Conservation (phyloP, 2,888 invertebrate species). For the Ormyrus labotus region DNA sequence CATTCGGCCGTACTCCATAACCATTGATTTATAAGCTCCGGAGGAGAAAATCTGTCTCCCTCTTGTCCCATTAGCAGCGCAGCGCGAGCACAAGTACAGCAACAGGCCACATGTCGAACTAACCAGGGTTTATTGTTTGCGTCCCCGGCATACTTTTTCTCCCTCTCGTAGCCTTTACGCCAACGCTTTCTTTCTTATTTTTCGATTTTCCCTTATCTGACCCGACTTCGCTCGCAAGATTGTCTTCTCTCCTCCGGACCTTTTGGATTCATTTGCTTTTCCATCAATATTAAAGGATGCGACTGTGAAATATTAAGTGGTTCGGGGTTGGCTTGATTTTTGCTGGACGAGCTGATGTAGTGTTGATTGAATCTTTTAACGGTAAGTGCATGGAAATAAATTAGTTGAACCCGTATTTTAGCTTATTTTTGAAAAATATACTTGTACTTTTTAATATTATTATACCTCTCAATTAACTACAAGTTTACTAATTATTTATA, state of each 20-base stretch:
- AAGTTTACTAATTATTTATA: too few relatives aligned
- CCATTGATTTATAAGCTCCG: constrained; percentile 39
- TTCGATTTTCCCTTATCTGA: background rate
- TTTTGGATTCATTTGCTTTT: background rate
- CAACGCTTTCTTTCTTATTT: constrained; percentile 1
- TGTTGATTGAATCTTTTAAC: too few relatives aligned
- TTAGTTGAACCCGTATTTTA: too few relatives aligned
- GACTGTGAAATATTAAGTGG: too few relatives aligned
- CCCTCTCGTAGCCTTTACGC: too few relatives aligned
- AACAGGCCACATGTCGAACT: background rate
- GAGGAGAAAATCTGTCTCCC: constrained; percentile 10
- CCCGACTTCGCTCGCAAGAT: background rate
- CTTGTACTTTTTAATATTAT: too few relatives aligned
- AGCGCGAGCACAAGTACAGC: background rate
- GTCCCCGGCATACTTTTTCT: background rate
- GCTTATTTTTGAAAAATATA: too few relatives aligned
- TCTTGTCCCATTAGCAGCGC: constrained; percentile 12
- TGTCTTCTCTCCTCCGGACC: background rate
- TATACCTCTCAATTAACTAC: too few relatives aligned
- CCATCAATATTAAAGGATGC: too few relatives aligned
- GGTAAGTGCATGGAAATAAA: too few relatives aligned
- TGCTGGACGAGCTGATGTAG: too few relatives aligned
- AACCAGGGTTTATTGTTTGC: constrained; percentile 24
- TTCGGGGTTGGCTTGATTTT: too few relatives aligned
- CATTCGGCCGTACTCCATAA: constrained; percentile 8